Evolutionary conservation across 2,888 invertebrate species (phyloP), one percentile per base, ranked within the genome.

Genomic region (Archips xylosteana): DNA sequence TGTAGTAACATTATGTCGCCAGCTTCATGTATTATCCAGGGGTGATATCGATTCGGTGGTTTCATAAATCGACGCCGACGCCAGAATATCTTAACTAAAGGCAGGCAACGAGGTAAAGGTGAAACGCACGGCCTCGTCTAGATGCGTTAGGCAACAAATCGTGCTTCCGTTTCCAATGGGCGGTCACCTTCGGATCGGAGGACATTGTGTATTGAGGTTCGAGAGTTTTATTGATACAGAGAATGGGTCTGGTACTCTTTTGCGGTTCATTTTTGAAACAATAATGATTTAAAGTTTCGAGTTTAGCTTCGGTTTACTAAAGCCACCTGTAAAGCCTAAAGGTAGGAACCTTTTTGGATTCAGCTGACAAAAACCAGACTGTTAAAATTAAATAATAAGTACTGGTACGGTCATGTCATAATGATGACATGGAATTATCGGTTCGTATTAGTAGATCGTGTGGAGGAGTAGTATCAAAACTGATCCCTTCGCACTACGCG

Each of bases 151-250:
- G 86, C 81, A 92, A 92, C 81, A 84, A 83, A 89, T 86, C 90
- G 89, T 90, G 90, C 85, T 90, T 88, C 89, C 91, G 89, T 88
- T 91, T 86, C 76, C 80, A 84, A 85, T 84, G 80, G 78, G 81
- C 77, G 74, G 54, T 65, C 39, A 69, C 71, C 70, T 70, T 70
- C 61, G 67, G 64, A 65, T 61, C 60, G 64, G 74, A 74, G 74
- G 74, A 74, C 74, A 70, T 51, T 65, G 62, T 63, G 42, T 69
- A 63, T 68, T 73, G 63, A 64, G 64, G 67, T 59, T 60, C 71
- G 12, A 57, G 36, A 23, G 32, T 59, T 63, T 49, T 34, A 51
- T 72, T 63, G 32, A 36, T 13, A 32, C 57, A 9, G 23, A 0
- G 23, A 54, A 54, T 51, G 5, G 9, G 8, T 23, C 9, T 54